Base-by-base conservation (phyloP, 2,888 invertebrate genomes). In the Lasioglossum vierecki region DNA sequence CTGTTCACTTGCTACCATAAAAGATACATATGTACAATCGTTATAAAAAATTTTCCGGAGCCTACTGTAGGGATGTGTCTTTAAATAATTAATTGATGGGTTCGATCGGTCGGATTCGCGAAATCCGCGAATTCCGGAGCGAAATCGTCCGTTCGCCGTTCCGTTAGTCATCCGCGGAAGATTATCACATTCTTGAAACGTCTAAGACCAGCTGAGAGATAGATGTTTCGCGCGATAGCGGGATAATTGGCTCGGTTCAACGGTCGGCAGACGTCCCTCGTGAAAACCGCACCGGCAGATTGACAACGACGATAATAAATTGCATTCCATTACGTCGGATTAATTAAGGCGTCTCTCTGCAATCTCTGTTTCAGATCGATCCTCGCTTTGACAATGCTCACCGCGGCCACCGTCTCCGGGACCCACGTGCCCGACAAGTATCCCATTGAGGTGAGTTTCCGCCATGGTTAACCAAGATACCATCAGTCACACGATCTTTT, bases 351-450 rank as follows among this genome's bases (percentile, higher is more conserved):
- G 57, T 85, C 80, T 71, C 78, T 66, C 44, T n/a, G 78, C 66
- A 83, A 84, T 90, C 88, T 91, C 73, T 92, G 89, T 94, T 94
- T 74, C 92, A 94, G 94, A 92, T 93, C 92, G 87, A 91, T 94
- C 83, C 86, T 93, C 85, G 87, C 91, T 77, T 88, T 94, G 88
- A 91, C 91, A 79, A 89, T 92, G 72, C 89, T 93, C 88, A 92
- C 91, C 80, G 91, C 89, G 81, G 86, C 89, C 80, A 88, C 90
- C 74, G 90, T 92, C 79, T 92, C 90, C 74, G 90, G 91, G 68
- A 90, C 92, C 18, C 91, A 92, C 88, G 91, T 93, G 83, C 94
- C 93, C 57, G 93, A 93, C 82, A 94, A 94, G 85, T 94, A 94
- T 91, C 94, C 94, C 70, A 93, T 94, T 76, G 93, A 94, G 89